Evolutionary conservation across 2,113 vertebrate species (phyloP).

Genomic region (Paramisgurnus dabryanus): DNA sequence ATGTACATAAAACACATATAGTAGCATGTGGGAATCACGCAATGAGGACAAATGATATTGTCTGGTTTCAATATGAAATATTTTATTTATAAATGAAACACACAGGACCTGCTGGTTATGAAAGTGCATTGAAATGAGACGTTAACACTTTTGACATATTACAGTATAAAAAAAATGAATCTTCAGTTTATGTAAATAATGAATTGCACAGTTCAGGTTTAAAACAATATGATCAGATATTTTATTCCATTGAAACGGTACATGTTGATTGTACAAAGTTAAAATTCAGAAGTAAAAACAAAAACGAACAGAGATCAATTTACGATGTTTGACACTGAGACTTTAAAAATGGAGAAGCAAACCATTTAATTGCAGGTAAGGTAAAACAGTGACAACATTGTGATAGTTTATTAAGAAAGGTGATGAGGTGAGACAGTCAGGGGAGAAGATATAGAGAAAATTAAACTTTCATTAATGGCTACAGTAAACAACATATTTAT

Average conservation of each 20-base stretch:
- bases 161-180: constrained; percentile 4
- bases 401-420: constrained; percentile 59
- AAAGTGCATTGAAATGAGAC: not conserved
- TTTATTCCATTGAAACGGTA: constrained; percentile 78
- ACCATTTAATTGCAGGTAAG: constrained; percentile 64
- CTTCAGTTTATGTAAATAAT: constrained; percentile 67
- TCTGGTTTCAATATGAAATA: not conserved
- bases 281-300: constrained; percentile 61
- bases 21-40: no score
- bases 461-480: constrained; percentile 29
- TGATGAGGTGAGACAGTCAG: constrained; percentile 44
- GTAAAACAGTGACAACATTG: constrained; percentile 62
- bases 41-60: not conserved
- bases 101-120: not conserved
- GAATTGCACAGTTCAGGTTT: constrained; percentile 73
- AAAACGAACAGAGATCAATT: constrained; percentile 53
- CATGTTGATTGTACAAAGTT: constrained; percentile 66
- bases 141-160: not conserved
- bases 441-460: not conserved
- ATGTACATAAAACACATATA: not conserved
- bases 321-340: constrained; percentile 60
- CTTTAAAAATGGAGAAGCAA: constrained; percentile 60
- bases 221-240: constrained; percentile 72
- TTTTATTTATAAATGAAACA: not conserved
- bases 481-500: constrained; percentile 41